Conservation (phyloP, 2,797 vertebrate species). For the Lagocephalus sceleratus region DNA sequence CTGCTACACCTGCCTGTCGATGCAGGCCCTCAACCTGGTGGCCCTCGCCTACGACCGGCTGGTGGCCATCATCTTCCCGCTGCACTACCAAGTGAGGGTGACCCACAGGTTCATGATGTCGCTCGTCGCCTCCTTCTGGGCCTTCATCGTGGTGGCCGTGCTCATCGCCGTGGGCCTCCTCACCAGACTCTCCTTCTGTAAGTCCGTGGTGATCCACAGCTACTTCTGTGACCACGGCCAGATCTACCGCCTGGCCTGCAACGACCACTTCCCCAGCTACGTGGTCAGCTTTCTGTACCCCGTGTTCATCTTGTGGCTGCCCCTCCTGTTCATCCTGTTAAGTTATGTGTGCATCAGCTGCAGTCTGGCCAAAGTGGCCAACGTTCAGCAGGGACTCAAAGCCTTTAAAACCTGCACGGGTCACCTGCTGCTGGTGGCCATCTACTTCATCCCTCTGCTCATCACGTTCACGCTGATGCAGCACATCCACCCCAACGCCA, state of each 20-base stretch:
- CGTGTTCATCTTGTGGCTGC: constrained; percentile 48
- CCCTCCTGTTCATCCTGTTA: constrained; percentile 53
- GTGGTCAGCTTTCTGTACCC: constrained; percentile 15
- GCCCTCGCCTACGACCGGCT: constrained; percentile 59
- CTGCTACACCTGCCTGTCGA: constrained; percentile 28
- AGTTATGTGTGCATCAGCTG: constrained; percentile 53
- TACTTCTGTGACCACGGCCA: constrained; percentile 52
- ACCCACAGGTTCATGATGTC: constrained; percentile 49
- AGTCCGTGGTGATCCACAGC: constrained; percentile 31
- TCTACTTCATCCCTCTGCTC: constrained; percentile 65
- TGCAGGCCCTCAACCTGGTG: constrained; percentile 61
- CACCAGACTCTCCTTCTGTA: constrained; percentile 61
- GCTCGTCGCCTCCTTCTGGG: constrained; percentile 33
- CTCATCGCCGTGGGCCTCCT: constrained; percentile 33
- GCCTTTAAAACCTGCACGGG: constrained; percentile 65
- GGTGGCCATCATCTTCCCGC: constrained; percentile 62
- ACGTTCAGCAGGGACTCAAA: constrained; percentile 40
- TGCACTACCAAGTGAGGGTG: constrained; percentile 54
- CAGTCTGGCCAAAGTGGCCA: constrained; percentile 52
- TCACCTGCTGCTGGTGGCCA: constrained; percentile 57
- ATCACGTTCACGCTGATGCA: constrained; percentile 39
- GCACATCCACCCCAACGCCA: constrained; percentile 54
- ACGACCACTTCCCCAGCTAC: constrained; percentile 34
- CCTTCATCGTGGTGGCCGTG: not conserved
- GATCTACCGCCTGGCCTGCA: constrained; percentile 58